These are phyloP conservation scores for Tamandua tetradactyla DNA, from an alignment of 2,797 vertebrate species.

Conservation along the genomic window DNA sequence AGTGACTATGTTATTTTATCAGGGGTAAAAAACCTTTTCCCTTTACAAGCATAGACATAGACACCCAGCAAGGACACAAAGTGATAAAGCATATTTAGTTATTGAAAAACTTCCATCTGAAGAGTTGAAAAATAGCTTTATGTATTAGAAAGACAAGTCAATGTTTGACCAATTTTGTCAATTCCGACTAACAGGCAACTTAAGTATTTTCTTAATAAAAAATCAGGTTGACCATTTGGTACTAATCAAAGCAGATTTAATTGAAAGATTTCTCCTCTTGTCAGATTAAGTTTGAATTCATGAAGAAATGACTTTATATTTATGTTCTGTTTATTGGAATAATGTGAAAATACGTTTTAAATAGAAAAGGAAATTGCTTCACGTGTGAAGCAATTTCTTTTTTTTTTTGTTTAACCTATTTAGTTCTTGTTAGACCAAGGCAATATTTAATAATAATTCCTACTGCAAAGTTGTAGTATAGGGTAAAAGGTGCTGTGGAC, in stretches of 20 bases:
- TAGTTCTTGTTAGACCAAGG: neutral
- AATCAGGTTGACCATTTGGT: neutral
- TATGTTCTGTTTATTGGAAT: neutral
- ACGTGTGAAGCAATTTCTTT: neutral
- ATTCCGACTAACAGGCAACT: neutral
- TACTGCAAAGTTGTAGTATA: neutral
- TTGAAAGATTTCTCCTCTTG: neutral
- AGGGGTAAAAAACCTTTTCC: neutral
- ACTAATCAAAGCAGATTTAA: neutral
- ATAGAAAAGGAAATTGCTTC: neutral
- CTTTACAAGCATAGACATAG: neutral
- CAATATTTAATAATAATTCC: conserved; percentile 9
- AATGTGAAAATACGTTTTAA: neutral
- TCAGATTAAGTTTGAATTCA: neutral
- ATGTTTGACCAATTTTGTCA: neutral
- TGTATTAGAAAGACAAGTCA: neutral
- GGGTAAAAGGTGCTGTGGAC: neutral
- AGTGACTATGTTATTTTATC: conserved; percentile 44
- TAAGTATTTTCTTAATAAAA: neutral
- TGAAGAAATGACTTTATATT: neutral
- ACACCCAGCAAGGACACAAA: conserved; percentile 44
- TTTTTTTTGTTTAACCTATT: neutral
- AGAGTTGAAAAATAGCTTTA: neutral
- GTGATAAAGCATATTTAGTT: neutral
- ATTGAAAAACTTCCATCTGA: conserved; percentile 17